phyloP scores from a whole-genome alignment of 2,797 vertebrate species.

The Clarias pachynema region DNA sequence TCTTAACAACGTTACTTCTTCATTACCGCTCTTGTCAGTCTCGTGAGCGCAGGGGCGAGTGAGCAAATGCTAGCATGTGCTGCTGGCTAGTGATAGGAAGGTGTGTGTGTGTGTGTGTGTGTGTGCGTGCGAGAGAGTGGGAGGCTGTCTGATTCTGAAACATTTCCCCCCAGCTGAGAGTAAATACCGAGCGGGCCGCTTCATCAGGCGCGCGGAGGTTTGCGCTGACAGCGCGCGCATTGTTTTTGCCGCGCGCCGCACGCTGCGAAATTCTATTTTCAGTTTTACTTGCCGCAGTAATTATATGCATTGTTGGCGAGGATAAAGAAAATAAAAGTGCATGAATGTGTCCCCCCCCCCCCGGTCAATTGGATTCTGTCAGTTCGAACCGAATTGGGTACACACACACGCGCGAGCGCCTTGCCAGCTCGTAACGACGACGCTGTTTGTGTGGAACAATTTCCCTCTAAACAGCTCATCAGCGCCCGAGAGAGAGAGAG shows the following conservation, averaged over 20 bases:
- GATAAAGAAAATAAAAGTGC: slow-evolving; percentile 87
- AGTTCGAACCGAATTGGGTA: slow-evolving; percentile 84
- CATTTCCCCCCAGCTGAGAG: slow-evolving; percentile 56
- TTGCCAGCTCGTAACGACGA: slow-evolving; percentile 84
- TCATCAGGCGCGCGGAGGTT: slow-evolving; percentile 69
- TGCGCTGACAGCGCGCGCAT: slow-evolving; percentile 79
- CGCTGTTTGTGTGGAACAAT: slow-evolving; percentile 85
- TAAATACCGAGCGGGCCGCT: slow-evolving; percentile 72
- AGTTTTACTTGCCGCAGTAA: slow-evolving; percentile 84
- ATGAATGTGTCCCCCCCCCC: slow-evolving; percentile 78
- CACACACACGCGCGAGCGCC: slow-evolving; percentile 74
- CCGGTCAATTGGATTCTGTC: slow-evolving; percentile 88
- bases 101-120: slow-evolving; percentile 10
- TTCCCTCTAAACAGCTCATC: slow-evolving; percentile 87
- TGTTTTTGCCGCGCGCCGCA: slow-evolving; percentile 72
- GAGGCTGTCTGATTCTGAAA: slow-evolving; percentile 47
- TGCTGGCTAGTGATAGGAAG: slow-evolving; percentile 21
- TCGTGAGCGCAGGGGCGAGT: slow-evolving; percentile 36
- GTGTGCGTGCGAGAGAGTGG: not conserved
- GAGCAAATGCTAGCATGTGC: slow-evolving; percentile 34
- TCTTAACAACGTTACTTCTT: slow-evolving; percentile 34
- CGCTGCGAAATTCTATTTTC: slow-evolving; percentile 84
- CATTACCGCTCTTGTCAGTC: slow-evolving; percentile 38
- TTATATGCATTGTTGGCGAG: slow-evolving; percentile 85
- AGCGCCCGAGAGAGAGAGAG: slow-evolving; percentile 71